Evolutionary conservation across 2,888 invertebrate genomes (phyloP).

Genomic region (Eupithecia subfuscata): DNA sequence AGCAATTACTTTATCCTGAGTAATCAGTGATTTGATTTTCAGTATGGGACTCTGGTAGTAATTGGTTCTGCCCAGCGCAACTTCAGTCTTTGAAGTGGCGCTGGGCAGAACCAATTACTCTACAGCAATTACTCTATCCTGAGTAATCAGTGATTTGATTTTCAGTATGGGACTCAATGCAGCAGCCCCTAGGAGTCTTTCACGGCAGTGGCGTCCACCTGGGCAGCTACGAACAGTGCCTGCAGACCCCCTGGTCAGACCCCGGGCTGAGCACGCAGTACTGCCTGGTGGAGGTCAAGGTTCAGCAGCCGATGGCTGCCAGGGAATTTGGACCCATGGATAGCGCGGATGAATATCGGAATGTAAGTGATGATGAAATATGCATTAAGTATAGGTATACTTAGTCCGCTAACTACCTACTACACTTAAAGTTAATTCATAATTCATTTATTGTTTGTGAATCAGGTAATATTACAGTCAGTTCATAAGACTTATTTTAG

Average conservation of each 20-base stretch:
- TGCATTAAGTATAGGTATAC: too few species aligned
- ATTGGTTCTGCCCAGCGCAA: too few species aligned
- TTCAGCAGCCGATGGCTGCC: neutral
- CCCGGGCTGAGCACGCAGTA: slow-evolving; percentile 53
- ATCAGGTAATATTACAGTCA: too few species aligned
- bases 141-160: neutral
- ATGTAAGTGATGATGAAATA: slow-evolving; percentile 39
- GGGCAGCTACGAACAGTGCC: slow-evolving; percentile 60
- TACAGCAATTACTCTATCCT: neutral
- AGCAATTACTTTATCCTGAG: neutral
- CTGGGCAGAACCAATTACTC: neutral
- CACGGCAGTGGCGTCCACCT: slow-evolving; percentile 51
- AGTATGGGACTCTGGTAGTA: slow-evolving; percentile 55
- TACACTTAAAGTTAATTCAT: too few species aligned
- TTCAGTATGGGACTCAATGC: slow-evolving; percentile 49
- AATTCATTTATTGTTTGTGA: too few species aligned
- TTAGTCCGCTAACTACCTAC: too few species aligned
- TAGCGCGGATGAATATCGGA: slow-evolving; percentile 42
- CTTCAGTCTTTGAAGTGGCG: too few species aligned
- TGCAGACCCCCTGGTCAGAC: slow-evolving; percentile 49
- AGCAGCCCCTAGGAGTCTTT: slow-evolving; percentile 51
- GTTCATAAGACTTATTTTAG: too few species aligned
- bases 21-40: slow-evolving; percentile 5
- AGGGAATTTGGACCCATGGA: slow-evolving; percentile 40
- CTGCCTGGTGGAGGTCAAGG: slow-evolving; percentile 53